Evolutionary conservation across 2,888 invertebrate genomes (phyloP).

Genomic region (Graphium colonna): DNA sequence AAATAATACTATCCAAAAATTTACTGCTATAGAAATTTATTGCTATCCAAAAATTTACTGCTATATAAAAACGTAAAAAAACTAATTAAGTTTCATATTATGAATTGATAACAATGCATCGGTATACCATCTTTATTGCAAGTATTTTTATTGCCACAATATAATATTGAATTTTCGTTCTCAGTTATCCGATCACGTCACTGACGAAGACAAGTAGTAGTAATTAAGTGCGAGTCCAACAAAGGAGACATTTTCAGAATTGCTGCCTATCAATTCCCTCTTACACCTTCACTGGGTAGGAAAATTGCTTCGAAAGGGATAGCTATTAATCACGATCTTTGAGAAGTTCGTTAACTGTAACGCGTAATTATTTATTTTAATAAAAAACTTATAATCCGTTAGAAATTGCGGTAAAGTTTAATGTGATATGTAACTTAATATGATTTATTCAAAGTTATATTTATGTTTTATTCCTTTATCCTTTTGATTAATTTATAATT

Average conservation of each 20-base stretch:
- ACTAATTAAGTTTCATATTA: too few species aligned
- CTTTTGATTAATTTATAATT: background rate
- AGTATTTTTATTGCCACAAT: too few species aligned
- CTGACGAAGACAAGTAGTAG: constrained; percentile 22
- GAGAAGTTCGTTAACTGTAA: background rate
- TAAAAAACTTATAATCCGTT: too few species aligned
- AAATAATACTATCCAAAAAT: too few species aligned
- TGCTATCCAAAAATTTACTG: too few species aligned
- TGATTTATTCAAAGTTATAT: background rate
- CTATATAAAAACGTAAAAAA: too few species aligned
- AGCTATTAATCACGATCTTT: constrained; percentile 5
- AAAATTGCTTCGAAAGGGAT: constrained; percentile 33
- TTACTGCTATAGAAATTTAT: too few species aligned
- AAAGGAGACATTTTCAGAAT: constrained; percentile 38
- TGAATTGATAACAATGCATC: too few species aligned
- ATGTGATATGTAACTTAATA: background rate
- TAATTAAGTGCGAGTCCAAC: constrained; percentile 35
- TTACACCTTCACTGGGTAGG: constrained; percentile 40
- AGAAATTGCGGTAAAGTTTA: too few species aligned
- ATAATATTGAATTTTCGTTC: constrained; percentile 14
- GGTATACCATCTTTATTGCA: too few species aligned
- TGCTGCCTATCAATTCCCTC: constrained; percentile 43
- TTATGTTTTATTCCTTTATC: background rate
- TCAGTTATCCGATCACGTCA: constrained; percentile 32
- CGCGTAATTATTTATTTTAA: background rate